Percentiles rank a stretch among this genome's conserved stretches.
Conservation (phyloP, 2,797 vertebrate genomes). For the Masticophis lateralis region DNA sequence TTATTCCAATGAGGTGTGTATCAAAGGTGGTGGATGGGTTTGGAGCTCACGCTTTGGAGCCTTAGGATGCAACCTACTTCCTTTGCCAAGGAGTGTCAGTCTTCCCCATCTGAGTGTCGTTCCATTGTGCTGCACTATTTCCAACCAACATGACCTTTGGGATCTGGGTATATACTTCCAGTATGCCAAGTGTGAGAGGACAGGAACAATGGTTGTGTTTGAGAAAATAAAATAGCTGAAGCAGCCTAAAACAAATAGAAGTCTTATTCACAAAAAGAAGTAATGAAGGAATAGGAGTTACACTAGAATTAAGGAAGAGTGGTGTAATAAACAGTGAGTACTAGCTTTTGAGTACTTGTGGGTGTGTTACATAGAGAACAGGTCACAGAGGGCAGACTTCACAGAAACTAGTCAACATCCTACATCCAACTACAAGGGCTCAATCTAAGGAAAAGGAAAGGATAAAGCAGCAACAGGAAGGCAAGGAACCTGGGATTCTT, state of each 20-base stretch:
- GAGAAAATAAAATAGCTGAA: not conserved
- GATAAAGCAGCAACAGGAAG: not conserved
- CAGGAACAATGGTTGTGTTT: not conserved
- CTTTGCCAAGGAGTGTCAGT: not conserved
- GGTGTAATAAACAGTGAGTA: not conserved
- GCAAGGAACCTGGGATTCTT: not conserved
- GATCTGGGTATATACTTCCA: not conserved
- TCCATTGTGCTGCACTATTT: not conserved
- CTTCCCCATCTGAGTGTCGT: not conserved
- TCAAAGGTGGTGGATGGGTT: not conserved
- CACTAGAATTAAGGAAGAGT: not conserved
- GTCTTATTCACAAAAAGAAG: not conserved
- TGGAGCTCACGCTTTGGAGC: not conserved
- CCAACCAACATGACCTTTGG: not conserved
- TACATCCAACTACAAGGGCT: not conserved
- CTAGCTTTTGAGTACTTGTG: not conserved
- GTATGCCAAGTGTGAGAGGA: not conserved
- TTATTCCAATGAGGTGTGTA: slow-evolving; percentile 83
- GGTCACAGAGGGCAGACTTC: not conserved
- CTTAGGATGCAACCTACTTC: not conserved
- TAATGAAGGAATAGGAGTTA: not conserved
- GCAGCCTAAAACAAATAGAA: not conserved
- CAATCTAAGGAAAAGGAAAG: not conserved
- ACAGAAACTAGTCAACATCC: not conserved
- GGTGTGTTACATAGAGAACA: not conserved